Evolutionary conservation across 2,797 vertebrate species (phyloP).

Genomic region (Pangasius djambal): DNA sequence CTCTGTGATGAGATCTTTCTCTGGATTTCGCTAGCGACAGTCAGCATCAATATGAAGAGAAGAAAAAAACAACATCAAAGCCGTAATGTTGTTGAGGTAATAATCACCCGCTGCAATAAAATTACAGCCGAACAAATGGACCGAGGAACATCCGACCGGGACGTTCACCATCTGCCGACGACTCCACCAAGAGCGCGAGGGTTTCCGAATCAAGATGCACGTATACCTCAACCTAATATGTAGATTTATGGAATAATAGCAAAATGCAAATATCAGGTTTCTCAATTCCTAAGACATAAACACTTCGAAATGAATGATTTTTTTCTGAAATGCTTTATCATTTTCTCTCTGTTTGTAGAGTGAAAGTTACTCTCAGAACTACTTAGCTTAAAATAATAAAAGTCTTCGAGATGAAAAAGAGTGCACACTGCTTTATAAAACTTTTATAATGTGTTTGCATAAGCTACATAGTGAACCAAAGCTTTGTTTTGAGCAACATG

Average conservation of each 20-base stretch:
- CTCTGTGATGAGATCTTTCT: slow-evolving; percentile 57
- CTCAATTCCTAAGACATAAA: not conserved
- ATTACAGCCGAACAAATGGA: slow-evolving; percentile 40
- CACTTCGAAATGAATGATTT: not conserved
- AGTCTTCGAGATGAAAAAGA: not conserved
- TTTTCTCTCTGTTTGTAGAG: not conserved
- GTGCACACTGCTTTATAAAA: not conserved
- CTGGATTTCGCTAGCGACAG: slow-evolving; percentile 48
- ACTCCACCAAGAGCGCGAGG: not conserved
- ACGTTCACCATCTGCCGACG: not conserved
- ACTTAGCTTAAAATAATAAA: not conserved
- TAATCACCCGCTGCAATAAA: slow-evolving; percentile 61
- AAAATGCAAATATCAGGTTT: not conserved
- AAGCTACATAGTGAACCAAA: not conserved
- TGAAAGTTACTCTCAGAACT: not conserved
- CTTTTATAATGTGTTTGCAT: not conserved
- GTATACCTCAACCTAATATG: not conserved
- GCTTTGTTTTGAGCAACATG: not conserved
- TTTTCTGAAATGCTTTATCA: not conserved
- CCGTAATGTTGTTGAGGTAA: slow-evolving; percentile 61
- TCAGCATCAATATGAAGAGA: slow-evolving; percentile 12
- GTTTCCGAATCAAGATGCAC: not conserved
- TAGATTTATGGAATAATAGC: not conserved
- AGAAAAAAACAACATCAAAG: slow-evolving; percentile 36
- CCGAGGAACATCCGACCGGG: not conserved